phyloP scores from a whole-genome alignment of 2,113 vertebrate genomes.

The Anser cygnoides region DNA sequence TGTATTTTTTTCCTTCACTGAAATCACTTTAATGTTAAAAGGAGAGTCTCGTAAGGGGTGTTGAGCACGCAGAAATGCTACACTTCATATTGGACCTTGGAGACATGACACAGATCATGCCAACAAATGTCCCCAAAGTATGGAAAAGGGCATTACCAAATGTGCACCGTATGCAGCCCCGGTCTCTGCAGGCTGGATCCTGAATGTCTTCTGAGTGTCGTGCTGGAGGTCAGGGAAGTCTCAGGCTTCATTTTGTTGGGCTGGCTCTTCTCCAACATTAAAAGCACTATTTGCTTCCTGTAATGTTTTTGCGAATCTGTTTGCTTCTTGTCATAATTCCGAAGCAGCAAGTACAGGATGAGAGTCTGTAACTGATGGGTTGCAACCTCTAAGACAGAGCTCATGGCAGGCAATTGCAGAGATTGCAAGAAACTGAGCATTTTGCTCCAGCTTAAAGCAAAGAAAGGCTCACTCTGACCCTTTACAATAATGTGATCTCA shows the following conservation, averaged over 20 bases:
- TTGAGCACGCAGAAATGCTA: neutral
- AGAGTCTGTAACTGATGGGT: neutral
- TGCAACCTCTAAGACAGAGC: neutral
- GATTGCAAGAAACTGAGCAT: neutral
- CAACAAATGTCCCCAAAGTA: neutral
- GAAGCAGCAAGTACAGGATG: neutral
- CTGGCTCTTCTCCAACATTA: neutral
- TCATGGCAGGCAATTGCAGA: neutral
- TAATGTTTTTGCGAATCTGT: neutral
- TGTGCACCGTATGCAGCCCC: too few species aligned
- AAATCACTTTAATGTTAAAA: neutral
- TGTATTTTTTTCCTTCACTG: neutral
- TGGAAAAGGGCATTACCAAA: neutral
- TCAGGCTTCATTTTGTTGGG: neutral
- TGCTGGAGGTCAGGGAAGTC: neutral
- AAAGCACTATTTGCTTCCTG: slow-evolving; percentile 1
- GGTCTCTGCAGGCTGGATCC: neutral
- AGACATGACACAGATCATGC: neutral
- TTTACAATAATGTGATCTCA: neutral
- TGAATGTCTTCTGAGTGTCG: accelerated
- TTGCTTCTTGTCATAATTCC: neutral
- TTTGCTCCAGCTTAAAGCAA: neutral
- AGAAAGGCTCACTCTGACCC: neutral
- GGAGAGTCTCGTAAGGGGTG: neutral
- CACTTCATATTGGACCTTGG: neutral